Evolutionary conservation across 2,797 vertebrate genomes (phyloP).

Genomic region (Parauchenoglanis punctatus): DNA sequence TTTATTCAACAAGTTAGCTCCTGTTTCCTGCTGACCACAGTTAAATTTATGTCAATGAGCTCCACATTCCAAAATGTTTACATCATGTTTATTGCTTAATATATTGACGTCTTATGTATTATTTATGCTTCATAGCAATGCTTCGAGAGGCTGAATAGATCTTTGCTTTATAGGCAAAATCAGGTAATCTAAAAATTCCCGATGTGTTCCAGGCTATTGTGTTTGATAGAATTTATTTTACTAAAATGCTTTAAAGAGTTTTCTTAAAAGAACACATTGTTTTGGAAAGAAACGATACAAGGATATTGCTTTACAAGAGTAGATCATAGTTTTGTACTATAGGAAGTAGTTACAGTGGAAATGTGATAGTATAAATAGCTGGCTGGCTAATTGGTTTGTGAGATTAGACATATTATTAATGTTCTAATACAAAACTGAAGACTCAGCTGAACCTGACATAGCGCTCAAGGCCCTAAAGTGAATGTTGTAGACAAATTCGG

Average conservation of each 20-base stretch:
- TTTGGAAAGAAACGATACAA: background rate
- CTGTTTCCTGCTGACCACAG: background rate
- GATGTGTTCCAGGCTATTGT: background rate
- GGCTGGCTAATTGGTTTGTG: background rate
- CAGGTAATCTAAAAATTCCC: background rate
- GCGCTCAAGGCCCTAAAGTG: background rate
- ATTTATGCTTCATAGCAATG: background rate
- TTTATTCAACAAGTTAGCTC: background rate
- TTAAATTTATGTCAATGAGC: background rate
- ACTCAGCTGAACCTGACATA: background rate
- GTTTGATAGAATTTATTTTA: background rate
- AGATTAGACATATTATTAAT: background rate
- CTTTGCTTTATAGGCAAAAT: background rate
- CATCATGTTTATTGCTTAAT: background rate
- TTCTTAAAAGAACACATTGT: background rate
- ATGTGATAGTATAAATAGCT: background rate
- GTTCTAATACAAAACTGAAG: no score
- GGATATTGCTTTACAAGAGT: background rate
- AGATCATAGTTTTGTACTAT: background rate
- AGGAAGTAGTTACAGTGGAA: background rate
- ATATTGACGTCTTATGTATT: conserved; percentile 7
- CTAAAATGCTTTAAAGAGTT: background rate
- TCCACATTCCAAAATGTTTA: background rate
- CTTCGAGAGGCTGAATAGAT: background rate
- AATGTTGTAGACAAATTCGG: background rate